Evolutionary conservation across 2,797 vertebrate species (phyloP).

Genomic region (Phylloscopus collybita): DNA sequence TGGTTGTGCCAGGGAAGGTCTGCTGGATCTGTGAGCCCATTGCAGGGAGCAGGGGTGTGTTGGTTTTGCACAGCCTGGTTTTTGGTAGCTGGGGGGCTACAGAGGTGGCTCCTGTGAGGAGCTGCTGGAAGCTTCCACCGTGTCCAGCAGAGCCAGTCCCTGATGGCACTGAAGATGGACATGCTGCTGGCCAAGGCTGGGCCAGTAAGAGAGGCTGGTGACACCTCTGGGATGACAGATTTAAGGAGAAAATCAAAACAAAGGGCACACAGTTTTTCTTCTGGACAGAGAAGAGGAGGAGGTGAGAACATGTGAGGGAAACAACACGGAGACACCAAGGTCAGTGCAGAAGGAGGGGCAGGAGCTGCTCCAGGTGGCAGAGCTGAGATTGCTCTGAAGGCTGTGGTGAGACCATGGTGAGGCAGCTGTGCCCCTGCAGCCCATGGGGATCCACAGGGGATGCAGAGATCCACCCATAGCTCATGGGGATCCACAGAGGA

Average conservation of each 20-base stretch:
- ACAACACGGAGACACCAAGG: too few relatives aligned
- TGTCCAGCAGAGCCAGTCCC: background rate
- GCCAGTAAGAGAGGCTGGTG: fast-evolving
- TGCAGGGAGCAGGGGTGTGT: background rate
- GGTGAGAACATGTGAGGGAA: background rate
- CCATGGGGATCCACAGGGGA: too few relatives aligned
- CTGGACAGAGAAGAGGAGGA: background rate
- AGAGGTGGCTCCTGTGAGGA: background rate
- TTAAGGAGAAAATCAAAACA: background rate
- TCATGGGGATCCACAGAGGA: too few relatives aligned
- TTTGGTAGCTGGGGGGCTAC: background rate
- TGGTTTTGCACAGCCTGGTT: background rate
- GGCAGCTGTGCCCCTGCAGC: too few relatives aligned
- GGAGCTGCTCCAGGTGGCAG: fast-evolving
- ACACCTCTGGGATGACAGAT: background rate
- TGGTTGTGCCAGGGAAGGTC: background rate
- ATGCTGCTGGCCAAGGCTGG: background rate
- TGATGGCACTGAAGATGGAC: background rate
- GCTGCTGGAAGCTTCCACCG: background rate
- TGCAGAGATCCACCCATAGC: too few relatives aligned
- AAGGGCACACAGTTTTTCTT: background rate
- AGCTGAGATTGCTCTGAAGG: background rate
- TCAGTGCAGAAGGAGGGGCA: background rate
- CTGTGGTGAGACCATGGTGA: fast-evolving
- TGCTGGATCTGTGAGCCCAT: background rate